Evolutionary conservation across 2,888 invertebrate genomes (phyloP).

Genomic region (Halictus quadricinctus): DNA sequence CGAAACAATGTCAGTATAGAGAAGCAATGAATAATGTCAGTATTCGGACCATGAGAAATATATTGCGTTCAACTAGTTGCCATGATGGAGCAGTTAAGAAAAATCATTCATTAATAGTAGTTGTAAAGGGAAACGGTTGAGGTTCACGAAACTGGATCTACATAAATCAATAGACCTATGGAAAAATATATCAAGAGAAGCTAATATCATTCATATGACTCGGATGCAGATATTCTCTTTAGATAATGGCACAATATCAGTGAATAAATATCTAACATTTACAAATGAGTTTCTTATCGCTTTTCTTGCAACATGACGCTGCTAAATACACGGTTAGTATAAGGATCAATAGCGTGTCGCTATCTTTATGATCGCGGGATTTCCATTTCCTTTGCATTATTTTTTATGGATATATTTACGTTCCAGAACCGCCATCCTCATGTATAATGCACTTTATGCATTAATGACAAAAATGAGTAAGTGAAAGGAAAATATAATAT

Average conservation of each 20-base stretch:
- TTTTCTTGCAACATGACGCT: not conserved
- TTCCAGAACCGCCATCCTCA: not conserved
- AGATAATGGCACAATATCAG: not conserved
- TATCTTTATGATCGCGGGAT: not conserved
- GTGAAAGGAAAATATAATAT: not conserved
- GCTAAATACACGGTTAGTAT: not conserved
- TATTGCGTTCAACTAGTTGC: not conserved
- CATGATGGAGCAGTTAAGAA: not conserved
- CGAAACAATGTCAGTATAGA: no score
- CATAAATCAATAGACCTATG: not conserved
- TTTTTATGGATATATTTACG: not conserved
- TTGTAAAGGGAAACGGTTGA: no score
- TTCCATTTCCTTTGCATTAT: not conserved
- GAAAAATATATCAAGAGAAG: not conserved
- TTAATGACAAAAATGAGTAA: no score
- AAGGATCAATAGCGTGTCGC: not conserved
- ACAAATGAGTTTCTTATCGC: not conserved
- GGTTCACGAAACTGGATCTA: not conserved
- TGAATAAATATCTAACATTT: not conserved
- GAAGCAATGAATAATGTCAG: not conserved
- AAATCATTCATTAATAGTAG: no score
- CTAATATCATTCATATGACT: not conserved
- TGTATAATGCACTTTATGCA: no score
- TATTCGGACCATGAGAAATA: not conserved
- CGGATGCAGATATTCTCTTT: not conserved